Base-by-base conservation (phyloP, 2,888 invertebrate genomes). In the Pyrgus malvae region DNA sequence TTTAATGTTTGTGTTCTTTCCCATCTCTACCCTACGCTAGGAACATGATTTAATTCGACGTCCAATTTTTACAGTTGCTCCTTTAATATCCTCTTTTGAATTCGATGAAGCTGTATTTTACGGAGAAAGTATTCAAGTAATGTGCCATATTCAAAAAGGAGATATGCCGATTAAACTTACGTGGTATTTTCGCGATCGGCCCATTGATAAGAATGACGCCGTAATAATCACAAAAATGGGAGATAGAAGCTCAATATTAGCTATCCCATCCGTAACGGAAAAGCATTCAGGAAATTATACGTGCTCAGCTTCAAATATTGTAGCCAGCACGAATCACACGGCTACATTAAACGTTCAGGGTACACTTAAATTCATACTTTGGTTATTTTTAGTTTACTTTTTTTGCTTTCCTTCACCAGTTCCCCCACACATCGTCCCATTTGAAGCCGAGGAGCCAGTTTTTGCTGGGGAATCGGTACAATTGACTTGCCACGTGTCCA, bases 241-340 rank as follows among this genome's bases (percentile, higher is more conserved):
- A 70, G 92, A 91, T 68, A 85, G 93, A 63, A 92, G 92, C 68
- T 92, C 92, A 60, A 90, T 93, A 58, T 76, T 94, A 68, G 92
- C 91, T 64, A 94, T 95, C 61, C 92, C 93, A 63, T 91, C 93
- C 7, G 93, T 93, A 42, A 92, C 92, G 65, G 93, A 93, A 55
- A 91, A 92, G 64, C 94, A 95, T 79, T 92, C 93, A 41, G 95
- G 95, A 62, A 93, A 93, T 76, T 96, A 95, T 78, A 95, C 94
- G 44, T 96, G 96, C 83, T 91, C 92, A 65, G 95, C 94, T 54
- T 91, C 91, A 62, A 95, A 95, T 83, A 78, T 81, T 62, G 94
- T 94, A 76, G 94, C 95, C 57, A 88, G 83, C 71, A 91, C 92
- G 65, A 92, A 91, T 70, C 92, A 92, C 83, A 92, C 93, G 57